Base-by-base conservation (phyloP, 2,797 vertebrate species). In the Cyprinodon diabolis region DNA sequence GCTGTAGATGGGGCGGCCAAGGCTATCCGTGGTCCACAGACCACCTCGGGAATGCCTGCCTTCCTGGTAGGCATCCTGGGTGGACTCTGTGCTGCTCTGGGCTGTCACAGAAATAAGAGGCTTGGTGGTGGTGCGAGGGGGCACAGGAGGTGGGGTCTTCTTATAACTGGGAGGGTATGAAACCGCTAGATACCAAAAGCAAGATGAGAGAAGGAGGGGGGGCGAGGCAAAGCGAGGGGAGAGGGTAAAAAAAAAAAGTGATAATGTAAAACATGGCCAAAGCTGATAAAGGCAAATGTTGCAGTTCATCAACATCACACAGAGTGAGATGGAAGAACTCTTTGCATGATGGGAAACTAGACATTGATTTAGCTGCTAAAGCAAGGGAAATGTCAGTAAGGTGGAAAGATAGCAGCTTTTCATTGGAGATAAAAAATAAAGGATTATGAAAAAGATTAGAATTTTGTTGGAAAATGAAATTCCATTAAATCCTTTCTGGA, bases 61-160 rank as follows among this genome's bases (percentile, higher is more conserved):
- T 74, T 99, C 98, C 1, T 97, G 97, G 85, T 99, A 98, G 43
- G 97, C 97, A 2, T 99, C 98, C 93, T 99, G 98, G 10, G 96
- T 98, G 84, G 98, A 99, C 86, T 99, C 98, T 10, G 98, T 99
- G 90, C 98, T 99, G 96, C 98, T 99, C 95, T 99, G 98, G 14
- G 98, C 97, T 6, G 98, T 99, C 84, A 99, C 97, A 0, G 98
- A 99, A 95, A 99, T 99, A 91, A 99, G 95, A 5, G 98, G 98
- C 93, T 98, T 99, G 89, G 97, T 98, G 89, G 97, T 97, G 88
- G 96, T 95, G 75, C 97, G 96, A 7, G 97, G 97, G 66, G 97
- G 98, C 76, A 99, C 98, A 0, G 98, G 98, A 1, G 98, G 98
- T 0, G 98, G 97, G 0, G 97, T 97, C 94, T 98, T 99, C 88